Evolutionary conservation across 2,797 vertebrate species (phyloP).

Genomic region (Anas bahamensis): DNA sequence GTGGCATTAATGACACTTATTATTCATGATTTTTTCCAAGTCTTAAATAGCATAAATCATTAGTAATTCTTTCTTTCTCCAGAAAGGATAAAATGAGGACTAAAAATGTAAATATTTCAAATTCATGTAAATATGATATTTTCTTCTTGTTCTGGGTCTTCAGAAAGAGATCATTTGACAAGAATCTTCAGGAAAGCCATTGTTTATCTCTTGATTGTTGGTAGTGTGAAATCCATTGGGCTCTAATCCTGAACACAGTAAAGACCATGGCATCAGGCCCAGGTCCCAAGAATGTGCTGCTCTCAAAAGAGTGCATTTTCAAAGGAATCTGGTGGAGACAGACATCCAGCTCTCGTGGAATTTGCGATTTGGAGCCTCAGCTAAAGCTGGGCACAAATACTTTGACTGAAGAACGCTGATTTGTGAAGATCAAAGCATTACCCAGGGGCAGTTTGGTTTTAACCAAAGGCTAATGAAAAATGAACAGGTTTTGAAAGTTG

Average conservation of each 20-base stretch:
- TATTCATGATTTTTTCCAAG: neutral
- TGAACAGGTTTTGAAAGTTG: neutral
- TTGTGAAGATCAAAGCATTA: neutral
- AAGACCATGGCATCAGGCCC: neutral
- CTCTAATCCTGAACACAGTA: neutral
- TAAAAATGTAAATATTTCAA: neutral
- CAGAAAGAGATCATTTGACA: neutral
- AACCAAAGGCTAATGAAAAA: neutral
- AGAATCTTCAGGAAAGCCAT: neutral
- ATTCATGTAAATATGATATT: neutral
- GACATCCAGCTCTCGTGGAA: neutral
- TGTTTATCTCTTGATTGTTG: conserved; percentile 8
- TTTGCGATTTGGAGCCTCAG: neutral
- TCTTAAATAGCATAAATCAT: neutral
- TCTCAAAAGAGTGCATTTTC: neutral
- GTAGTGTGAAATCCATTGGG: conserved; percentile 4
- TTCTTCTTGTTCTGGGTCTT: neutral
- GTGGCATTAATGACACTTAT: conserved; percentile 14
- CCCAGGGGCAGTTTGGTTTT: neutral
- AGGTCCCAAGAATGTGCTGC: neutral
- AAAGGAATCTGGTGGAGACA: neutral
- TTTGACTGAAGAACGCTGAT: neutral
- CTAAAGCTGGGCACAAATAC: neutral
- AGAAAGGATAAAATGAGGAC: neutral
- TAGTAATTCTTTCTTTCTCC: neutral